phyloP scores from a whole-genome alignment of 2,113 vertebrate genomes.

The Circaetus cinerascens region DNA sequence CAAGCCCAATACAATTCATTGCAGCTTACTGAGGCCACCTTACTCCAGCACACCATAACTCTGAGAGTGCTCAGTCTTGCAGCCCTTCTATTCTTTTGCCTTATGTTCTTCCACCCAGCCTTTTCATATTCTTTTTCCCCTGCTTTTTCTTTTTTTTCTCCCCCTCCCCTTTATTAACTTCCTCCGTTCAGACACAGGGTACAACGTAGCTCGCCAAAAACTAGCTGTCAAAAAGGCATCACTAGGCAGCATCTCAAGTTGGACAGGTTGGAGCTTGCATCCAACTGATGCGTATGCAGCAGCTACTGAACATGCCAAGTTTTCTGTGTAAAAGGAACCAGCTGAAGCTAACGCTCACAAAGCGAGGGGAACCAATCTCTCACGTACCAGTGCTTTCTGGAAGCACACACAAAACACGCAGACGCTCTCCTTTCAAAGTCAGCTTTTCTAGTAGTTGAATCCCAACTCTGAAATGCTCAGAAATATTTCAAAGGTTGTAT shows the following conservation, averaged over 20 bases:
- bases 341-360: neutral
- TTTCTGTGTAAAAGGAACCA: neutral
- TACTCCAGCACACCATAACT: accelerated
- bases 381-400: neutral
- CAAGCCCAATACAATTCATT: accelerated
- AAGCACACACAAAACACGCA: neutral
- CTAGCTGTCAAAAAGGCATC: accelerated
- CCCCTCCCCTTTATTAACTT: neutral
- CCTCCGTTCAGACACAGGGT: neutral
- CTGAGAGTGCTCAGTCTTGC: accelerated
- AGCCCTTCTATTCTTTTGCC: neutral
- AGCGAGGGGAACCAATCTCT: neutral
- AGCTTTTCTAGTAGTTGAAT: accelerated
- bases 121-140: neutral
- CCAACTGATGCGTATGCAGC: neutral
- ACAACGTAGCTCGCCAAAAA: accelerated
- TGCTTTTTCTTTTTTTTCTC: neutral
- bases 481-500: neutral
- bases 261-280: neutral
- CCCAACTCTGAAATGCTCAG: neutral
- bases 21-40: neutral
- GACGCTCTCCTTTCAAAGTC: neutral
- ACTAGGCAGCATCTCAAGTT: accelerated
- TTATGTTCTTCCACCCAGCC: neutral
- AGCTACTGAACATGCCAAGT: too few relatives aligned